Base-by-base conservation (phyloP, 2,113 vertebrate species). In the Syngnathus typhle region DNA sequence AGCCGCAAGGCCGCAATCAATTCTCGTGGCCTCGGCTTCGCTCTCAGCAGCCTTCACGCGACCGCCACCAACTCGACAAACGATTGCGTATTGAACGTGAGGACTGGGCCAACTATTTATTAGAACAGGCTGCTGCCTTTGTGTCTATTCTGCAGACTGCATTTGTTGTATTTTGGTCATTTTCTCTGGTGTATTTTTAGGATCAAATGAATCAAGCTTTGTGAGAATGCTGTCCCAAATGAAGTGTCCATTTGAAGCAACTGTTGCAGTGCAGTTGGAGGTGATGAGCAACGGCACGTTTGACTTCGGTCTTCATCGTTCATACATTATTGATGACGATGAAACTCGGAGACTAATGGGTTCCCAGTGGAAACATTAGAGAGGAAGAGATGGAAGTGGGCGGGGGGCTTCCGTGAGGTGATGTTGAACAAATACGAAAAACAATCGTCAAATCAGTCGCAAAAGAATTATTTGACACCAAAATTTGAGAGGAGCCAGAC, bases 131-230 rank as follows among this genome's bases (percentile, higher is more conserved):
- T 62, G 6, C 68, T 60, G 71, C 74, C 71, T 36, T 47, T 13
- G 5, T 54, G 61, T 67, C 74, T 74, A 74, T 74, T 78, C 74
- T 84, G 67, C 12, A 44, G 70, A 23, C 10, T 5, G 19, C 8
- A 60, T 63, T 77, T 66, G 65, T 36, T 67, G 23, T 7, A 62
- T 62, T 63, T 69, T 65, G 47, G 58, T 58, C 27, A 32, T 80
- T 89, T 81, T 12, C 86, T 82, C 67, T 13, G 18, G 49, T 75
- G 71, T 71, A 82, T 85, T 68, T 84, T 82, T 82, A 46, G 68
- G 84, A 84, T 83, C 69, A 13, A 54, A 12, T 27, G 52, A 54
- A 5, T 27, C 21, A 10, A 0, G 9, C 21, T n/a, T 9, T 27
- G 21, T 9, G 21, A 12, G 52, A 54, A 4, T 1, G 36, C 7